These are phyloP conservation scores for Trichopria drosophilae DNA, from an alignment of 2,888 invertebrate species.

Conservation along the genomic window DNA sequence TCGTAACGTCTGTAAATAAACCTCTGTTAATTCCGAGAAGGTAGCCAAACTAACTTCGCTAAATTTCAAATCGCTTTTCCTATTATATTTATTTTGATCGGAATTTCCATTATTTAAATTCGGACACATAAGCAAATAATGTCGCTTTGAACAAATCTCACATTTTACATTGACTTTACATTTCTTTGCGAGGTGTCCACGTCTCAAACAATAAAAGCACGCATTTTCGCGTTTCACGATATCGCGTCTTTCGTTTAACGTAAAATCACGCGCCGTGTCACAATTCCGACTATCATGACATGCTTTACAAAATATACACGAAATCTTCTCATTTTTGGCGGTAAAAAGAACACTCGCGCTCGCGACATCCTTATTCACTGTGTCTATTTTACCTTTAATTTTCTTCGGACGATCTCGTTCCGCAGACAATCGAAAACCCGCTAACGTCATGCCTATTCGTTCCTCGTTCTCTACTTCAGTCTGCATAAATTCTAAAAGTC, in stretches of 20 bases:
- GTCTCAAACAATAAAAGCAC: constrained; percentile 40
- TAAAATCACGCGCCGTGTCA: constrained; percentile 30
- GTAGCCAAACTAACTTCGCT: constrained; percentile 3
- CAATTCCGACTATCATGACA: constrained; percentile 31
- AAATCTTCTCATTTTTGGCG: background rate
- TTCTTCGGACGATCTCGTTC: background rate
- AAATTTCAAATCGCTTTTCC: background rate
- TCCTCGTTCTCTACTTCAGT: constrained; percentile 3
- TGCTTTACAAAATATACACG: constrained; percentile 33
- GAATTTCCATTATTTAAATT: constrained; percentile 9
- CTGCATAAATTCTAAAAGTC: constrained; percentile 1
- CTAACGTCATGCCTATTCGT: background rate
- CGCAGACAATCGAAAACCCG: background rate
- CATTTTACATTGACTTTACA: constrained; percentile 36
- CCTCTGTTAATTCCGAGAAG: background rate
- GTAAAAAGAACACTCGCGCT: background rate
- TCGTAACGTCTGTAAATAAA: constrained; percentile 5
- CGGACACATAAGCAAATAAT: constrained; percentile 39
- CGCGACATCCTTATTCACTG: background rate
- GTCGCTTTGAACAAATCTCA: constrained; percentile 34
- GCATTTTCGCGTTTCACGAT: constrained; percentile 30
- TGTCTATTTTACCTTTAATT: background rate
- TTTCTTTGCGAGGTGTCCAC: constrained; percentile 31
- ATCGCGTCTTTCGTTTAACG: constrained; percentile 26
- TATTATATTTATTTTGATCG: background rate